These are phyloP conservation scores for Acanthosepion esculentum DNA, from an alignment of 2,888 invertebrate species.

Conservation along the genomic window DNA sequence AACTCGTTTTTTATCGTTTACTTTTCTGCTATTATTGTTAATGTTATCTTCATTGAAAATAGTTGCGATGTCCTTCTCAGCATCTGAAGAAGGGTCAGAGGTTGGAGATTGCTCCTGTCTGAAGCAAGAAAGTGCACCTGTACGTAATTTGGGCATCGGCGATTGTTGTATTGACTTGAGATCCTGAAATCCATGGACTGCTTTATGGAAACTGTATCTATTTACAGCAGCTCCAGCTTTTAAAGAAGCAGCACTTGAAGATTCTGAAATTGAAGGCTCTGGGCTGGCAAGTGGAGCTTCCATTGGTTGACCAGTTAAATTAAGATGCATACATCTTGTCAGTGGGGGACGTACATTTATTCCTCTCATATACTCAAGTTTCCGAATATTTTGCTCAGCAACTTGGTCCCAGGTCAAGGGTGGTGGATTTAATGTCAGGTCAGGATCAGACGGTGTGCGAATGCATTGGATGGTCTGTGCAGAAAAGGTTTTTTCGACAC, in stretches of 20 bases:
- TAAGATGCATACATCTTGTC: constrained; percentile 56
- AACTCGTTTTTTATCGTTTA: constrained; percentile 36
- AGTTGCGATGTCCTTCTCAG: neutral
- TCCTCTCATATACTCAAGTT: constrained; percentile 54
- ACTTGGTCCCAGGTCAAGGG: constrained; percentile 77
- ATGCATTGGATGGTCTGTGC: neutral
- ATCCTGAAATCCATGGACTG: constrained; percentile 56
- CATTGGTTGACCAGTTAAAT: constrained; percentile 57
- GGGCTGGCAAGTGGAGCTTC: constrained; percentile 86
- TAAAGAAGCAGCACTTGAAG: constrained; percentile 82
- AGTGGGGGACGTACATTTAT: constrained; percentile 51
- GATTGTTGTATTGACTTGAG: constrained; percentile 67
- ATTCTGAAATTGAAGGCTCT: constrained; percentile 84
- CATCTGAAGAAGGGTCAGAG: neutral
- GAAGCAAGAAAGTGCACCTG: constrained; percentile 45
- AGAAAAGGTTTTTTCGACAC: constrained; percentile 42
- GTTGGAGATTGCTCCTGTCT: constrained; percentile 36
- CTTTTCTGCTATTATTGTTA: constrained; percentile 45
- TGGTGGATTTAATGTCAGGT: neutral
- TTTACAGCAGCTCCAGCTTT: constrained; percentile 51
- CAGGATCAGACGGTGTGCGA: constrained; percentile 11
- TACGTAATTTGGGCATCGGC: constrained; percentile 52
- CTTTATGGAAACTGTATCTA: constrained; percentile 55
- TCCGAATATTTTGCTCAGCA: constrained; percentile 59
- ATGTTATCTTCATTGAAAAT: constrained; percentile 23